These are phyloP conservation scores for Protobothrops mucrosquamatus DNA, from an alignment of 2,113 vertebrate genomes.

Conservation along the genomic window DNA sequence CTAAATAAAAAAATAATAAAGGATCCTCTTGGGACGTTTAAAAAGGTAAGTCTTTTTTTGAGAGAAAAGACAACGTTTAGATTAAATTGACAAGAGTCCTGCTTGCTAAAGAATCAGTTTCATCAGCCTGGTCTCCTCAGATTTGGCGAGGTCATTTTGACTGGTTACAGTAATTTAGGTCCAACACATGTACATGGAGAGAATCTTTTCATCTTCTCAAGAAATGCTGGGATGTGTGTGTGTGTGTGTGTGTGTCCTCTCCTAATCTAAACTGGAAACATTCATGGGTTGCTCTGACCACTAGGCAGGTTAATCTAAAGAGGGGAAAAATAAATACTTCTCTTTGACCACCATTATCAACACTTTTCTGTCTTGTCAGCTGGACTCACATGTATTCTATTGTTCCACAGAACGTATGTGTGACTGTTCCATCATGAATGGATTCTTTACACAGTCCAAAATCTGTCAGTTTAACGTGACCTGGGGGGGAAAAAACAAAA, in stretches of 20 bases:
- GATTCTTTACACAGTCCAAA: conserved; percentile 99
- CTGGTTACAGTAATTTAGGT: background rate
- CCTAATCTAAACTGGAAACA: background rate
- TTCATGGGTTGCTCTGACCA: background rate
- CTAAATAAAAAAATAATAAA: background rate
- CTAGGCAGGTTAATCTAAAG: background rate
- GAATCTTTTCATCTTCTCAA: background rate
- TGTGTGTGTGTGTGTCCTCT: background rate
- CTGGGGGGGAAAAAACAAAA: conserved; percentile 64
- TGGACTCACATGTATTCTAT: conserved; percentile 98
- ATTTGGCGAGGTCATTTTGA: background rate
- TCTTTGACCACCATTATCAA: conserved; percentile 59
- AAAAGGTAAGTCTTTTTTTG: background rate
- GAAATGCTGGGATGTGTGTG: background rate
- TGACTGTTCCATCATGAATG: conserved; percentile 97
- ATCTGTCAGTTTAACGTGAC: conserved; percentile 97
- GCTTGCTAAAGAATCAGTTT: background rate
- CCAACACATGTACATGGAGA: background rate
- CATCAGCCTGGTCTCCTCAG: background rate
- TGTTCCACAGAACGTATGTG: conserved; percentile 99
- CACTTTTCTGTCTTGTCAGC: conserved; percentile 63
- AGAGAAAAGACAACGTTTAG: background rate
- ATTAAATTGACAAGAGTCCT: background rate
- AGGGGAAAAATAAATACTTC: conserved; percentile 55
- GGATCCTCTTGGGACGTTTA: background rate